Base-by-base conservation (phyloP, 1,140 invertebrate genomes). In the Neodiprion lecontei region DNA sequence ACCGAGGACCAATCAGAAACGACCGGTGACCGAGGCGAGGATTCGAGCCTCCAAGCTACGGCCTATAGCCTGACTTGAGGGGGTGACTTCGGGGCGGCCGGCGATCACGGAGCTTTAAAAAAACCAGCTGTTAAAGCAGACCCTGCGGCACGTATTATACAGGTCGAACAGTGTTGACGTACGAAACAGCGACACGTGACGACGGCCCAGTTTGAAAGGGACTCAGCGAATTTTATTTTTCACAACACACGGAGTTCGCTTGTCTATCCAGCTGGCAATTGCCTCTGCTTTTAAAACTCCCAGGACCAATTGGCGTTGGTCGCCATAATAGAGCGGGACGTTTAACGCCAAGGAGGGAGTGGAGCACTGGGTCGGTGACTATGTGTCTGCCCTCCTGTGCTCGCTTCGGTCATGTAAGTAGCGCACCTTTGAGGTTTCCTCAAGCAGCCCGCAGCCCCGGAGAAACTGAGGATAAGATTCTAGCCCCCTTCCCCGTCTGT, bases 281-380 rank as follows among this genome's bases (percentile, higher is more conserved):
- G 28, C 28, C 28, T 5, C 28, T 40, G 28, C 2, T 40, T 40
- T 1, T 40, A 40, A 5, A 40, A 40, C 28, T 40, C 28, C 5
- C 28, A 5, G 28, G 28, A 40, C 28, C 28, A 40, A 40, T 5
- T 40, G 1, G 28, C 28, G 1, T 40, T 40, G 28, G 1, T 40
- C 28, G 9, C 11, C 53, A 17, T 61, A 61, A 61, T 17, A 17
- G 53, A 61, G 53, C 28, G 9, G n/a, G 53, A 17, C 3, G 4
- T 8, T 61, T 40, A 40, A 40, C n/a, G 53, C 53, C n/a, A 17
- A 61, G 53, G 28, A 40, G 28, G 28, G 28, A 61, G 53, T 61
- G 53, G 53, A 61, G 53, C 53, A 61, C 53, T 61, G 53, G 53
- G 53, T 61, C 53, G 53, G 11, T 61, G 53, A 61, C 53, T 14